These are phyloP conservation scores for Spialia ferax DNA, from an alignment of 2,888 invertebrate genomes.

Conservation along the genomic window DNA sequence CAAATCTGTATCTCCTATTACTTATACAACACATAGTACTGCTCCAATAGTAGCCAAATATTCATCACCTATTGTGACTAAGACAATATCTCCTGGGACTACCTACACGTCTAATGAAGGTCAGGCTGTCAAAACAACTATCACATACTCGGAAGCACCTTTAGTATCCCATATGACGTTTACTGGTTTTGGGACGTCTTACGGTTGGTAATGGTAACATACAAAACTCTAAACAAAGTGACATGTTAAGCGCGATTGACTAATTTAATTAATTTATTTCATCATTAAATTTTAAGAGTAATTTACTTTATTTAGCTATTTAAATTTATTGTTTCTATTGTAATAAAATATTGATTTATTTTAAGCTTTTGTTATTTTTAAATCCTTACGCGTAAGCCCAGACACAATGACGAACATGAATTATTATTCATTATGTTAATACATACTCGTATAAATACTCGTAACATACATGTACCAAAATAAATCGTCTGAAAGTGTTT, in stretches of 20 bases:
- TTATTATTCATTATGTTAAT: no score
- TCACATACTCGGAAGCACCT: constrained; percentile 56
- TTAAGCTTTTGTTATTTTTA: neutral
- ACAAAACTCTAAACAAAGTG: constrained; percentile 40
- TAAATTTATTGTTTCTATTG: neutral
- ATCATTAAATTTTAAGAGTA: constrained; percentile 37
- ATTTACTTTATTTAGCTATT: constrained; percentile 25
- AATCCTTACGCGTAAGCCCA: no score
- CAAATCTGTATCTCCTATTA: constrained; percentile 47
- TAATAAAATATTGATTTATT: neutral
- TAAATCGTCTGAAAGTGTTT: no score
- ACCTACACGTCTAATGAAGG: constrained; percentile 48
- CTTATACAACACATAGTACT: constrained; percentile 42
- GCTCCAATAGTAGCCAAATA: constrained; percentile 45
- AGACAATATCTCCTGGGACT: constrained; percentile 43
- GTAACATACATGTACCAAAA: no score
- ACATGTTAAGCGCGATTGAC: constrained; percentile 61
- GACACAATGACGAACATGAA: no score
- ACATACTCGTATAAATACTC: no score
- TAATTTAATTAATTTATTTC: constrained; percentile 51
- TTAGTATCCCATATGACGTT: constrained; percentile 60
- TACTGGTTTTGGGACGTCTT: constrained; percentile 55
- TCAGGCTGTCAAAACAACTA: constrained; percentile 50
- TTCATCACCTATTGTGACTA: constrained; percentile 43
- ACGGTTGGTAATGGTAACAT: constrained; percentile 57